Conservation (phyloP, 2,797 vertebrate genomes). For the Aplochiton taeniatus region DNA sequence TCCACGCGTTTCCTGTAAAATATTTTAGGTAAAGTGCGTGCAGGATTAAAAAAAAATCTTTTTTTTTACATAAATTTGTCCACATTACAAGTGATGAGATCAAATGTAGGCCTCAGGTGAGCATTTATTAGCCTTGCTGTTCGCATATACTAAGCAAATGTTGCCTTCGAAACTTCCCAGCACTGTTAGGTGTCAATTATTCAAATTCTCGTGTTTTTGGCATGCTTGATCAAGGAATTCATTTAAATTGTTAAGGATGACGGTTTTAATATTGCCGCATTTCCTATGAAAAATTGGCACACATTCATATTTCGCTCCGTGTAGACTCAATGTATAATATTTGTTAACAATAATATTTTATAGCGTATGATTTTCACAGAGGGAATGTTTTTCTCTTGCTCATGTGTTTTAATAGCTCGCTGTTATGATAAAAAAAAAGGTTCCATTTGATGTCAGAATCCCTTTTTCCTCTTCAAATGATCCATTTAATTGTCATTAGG, state of each 20-base stretch:
- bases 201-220: conserved; percentile 43
- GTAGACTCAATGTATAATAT: conserved; percentile 63
- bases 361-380: conserved; percentile 53
- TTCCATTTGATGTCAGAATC: conserved; percentile 66
- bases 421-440: conserved; percentile 68
- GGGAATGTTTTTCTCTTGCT: conserved; percentile 61
- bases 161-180: too few species aligned
- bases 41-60: too few species aligned
- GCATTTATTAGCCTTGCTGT: too few species aligned
- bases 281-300: conserved; percentile 58
- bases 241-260: conserved; percentile 53
- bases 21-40: too few species aligned
- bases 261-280: conserved; percentile 32
- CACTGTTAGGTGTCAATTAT: too few species aligned
- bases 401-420: conserved; percentile 66
- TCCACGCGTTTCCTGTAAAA: too few species aligned
- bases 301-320: conserved; percentile 44
- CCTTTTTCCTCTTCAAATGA: conserved; percentile 71
- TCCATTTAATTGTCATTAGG: conserved; percentile 76
- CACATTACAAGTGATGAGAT: too few species aligned
- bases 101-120: too few species aligned
- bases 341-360: conserved; percentile 64
- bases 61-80: too few species aligned
- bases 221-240: conserved; percentile 55
- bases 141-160: too few species aligned